A percentile compares a stretch with the other conserved stretches of the same genome.
phyloP scores from a whole-genome alignment of 2,113 vertebrate species.

The Eonycteris spelaea region DNA sequence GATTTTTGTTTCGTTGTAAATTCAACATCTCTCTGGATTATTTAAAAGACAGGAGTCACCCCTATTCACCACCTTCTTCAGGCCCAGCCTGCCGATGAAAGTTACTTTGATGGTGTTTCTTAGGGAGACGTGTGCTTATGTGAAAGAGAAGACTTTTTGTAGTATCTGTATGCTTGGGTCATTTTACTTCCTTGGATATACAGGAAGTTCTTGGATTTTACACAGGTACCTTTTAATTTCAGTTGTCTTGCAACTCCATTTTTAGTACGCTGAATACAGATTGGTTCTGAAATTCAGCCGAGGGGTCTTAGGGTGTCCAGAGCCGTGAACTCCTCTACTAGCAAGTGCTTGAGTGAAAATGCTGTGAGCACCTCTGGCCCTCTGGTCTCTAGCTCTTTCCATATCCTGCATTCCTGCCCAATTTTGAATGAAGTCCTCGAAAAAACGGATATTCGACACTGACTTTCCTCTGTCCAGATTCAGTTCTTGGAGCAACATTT shows the following conservation, averaged over 20 bases:
- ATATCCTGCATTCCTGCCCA: not conserved
- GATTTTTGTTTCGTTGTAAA: not conserved
- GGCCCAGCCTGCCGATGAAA: not conserved
- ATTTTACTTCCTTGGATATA: not conserved
- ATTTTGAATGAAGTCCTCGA: conserved; percentile 42
- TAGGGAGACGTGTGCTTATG: not conserved
- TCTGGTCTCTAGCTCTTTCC: not conserved
- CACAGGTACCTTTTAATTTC: not conserved
- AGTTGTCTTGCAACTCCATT: not conserved
- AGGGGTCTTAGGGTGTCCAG: not conserved
- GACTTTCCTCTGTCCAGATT: conserved; percentile 54
- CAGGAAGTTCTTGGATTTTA: not conserved
- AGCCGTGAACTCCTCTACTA: not conserved
- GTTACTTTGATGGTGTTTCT: not conserved
- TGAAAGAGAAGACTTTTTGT: not conserved
- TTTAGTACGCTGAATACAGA: not conserved
- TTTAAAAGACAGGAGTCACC: not conserved
- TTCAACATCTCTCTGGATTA: not conserved
- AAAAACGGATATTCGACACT: conserved; percentile 54
- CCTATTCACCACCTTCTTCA: not conserved
- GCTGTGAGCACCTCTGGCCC: not conserved
- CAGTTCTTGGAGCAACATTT: conserved; percentile 35
- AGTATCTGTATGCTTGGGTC: not conserved
- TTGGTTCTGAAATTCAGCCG: not conserved
- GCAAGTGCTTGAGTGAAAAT: not conserved